Evolutionary conservation across 2,797 vertebrate species (phyloP), one percentile per base, ranked within the genome.

Genomic region (Emydoidea blandingii): DNA sequence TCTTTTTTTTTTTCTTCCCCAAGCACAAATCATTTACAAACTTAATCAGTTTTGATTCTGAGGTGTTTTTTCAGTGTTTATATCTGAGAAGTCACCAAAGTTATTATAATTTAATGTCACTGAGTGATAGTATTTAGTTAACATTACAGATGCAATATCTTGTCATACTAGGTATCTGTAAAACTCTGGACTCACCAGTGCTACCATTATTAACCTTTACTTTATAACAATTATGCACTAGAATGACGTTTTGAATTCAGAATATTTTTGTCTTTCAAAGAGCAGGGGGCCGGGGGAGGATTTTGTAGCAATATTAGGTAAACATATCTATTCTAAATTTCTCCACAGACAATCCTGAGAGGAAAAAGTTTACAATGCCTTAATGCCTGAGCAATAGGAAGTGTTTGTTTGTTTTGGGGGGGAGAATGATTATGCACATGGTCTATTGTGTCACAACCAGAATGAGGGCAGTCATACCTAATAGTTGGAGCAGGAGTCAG

Each of bases 21-120:
- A 82, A 62, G 12, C 59, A 82, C n/a, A 90, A 89, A 49, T 47
- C 41, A 10, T 94, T 94, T 0, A 25, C 37, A 78, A 91, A 68
- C 81, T 93, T 92, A 52, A 37, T 91, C 88, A 81, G 50, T 90
- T 49, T 52, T 89, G 79, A 87, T 93, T 94, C n/a, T 49, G 59
- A 76, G 4, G 2, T 68, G 6, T 3, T 94, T 81, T 68, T 57
- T 72, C 72, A 49, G 72, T 57, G 9, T 59, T 76, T 81, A 47
- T 23, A 86, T 76, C 44, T 41, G 65, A 59, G 74, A 86, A 52
- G 14, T 27, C 50, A 76, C 52, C 72, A 52, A n/a, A 68, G 50
- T 41, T 79, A 4, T 68, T 65, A n/a, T n/a, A 4, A 19, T 65
- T 65, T 21, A n/a, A 21, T 68, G 18, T 37, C 62, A 68, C 18